Percentiles rank a stretch among this genome's conserved stretches.
Evolutionary conservation across 2,113 vertebrate genomes (phyloP).

Genomic region (Casuarius casuarius): DNA sequence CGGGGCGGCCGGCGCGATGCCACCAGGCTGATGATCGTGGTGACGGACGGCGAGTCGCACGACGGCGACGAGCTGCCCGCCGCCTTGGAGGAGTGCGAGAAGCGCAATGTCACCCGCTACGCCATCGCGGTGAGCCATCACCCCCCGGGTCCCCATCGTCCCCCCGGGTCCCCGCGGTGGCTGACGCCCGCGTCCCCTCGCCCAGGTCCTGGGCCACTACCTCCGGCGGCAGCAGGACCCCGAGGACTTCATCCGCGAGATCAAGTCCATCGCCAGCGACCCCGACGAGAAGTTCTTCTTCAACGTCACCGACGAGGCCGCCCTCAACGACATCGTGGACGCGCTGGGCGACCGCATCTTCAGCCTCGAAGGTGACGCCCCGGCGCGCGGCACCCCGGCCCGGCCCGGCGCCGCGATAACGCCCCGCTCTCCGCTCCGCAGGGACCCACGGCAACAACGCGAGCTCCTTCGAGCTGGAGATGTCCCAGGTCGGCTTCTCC

Average conservation of each 20-base stretch:
- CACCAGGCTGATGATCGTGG: constrained; percentile 91
- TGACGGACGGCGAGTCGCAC: constrained; percentile 96
- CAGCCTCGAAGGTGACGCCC: constrained; percentile 87
- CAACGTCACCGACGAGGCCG: constrained; percentile 94
- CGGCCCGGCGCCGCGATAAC: too few species aligned
- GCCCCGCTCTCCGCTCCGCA: constrained; percentile 22
- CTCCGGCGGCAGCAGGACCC: constrained; percentile 92
- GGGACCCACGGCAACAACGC: constrained; percentile 89
- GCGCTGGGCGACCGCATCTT: constrained; percentile 94
- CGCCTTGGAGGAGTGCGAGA: constrained; percentile 85
- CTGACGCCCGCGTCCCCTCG: not conserved
- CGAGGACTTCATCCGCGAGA: constrained; percentile 90
- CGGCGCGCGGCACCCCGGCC: too few species aligned
- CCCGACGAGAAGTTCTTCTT: constrained; percentile 95
- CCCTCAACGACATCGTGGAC: constrained; percentile 94
- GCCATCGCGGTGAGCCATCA: constrained; percentile 86
- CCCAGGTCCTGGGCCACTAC: constrained; percentile 93
- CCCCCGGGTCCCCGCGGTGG: too few species aligned
- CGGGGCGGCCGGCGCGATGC: constrained; percentile 87
- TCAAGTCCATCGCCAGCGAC: constrained; percentile 92
- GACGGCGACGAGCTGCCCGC: constrained; percentile 90
- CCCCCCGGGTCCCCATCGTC: too few species aligned
- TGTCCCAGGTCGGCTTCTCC: constrained; percentile 97
- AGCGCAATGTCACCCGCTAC: constrained; percentile 88
- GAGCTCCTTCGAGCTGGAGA: constrained; percentile 95